Percentiles rank a stretch among this genome's conserved stretches.
phyloP scores from a whole-genome alignment of 1,140 invertebrate species.

The Drosophila nigrodunni region DNA sequence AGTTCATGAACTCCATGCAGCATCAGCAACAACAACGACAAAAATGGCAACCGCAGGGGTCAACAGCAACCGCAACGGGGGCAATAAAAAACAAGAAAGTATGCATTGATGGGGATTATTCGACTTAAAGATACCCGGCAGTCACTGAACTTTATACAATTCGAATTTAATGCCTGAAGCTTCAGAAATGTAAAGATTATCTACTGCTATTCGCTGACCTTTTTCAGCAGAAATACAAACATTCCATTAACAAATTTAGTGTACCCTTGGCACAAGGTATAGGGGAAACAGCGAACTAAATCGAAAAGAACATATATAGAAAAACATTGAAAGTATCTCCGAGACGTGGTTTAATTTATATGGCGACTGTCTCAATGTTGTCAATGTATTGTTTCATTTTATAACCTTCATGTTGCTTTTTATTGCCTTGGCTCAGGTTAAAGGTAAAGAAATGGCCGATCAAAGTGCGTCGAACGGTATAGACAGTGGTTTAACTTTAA shows the following conservation, averaged over 20 bases:
- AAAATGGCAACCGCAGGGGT: constrained; percentile 36
- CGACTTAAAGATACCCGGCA: too few species aligned
- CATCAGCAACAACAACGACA: constrained; percentile 29
- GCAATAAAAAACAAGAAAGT: constrained; percentile 18
- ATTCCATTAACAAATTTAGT: too few species aligned
- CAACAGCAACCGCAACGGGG: constrained; percentile 36
- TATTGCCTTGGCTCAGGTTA: neutral
- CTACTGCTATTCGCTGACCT: too few species aligned
- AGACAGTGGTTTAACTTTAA: neutral
- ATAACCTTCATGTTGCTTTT: constrained; percentile 18
- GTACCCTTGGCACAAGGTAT: too few species aligned
- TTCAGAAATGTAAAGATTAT: too few species aligned
- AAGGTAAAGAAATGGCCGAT: constrained; percentile 8
- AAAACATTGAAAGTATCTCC: neutral
- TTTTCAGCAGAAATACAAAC: neutral
- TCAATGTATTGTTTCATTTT: constrained; percentile 43
- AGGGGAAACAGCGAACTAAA: constrained; percentile 3
- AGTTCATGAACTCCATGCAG: constrained; percentile 70
- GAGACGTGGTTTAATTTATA: constrained; percentile 34
- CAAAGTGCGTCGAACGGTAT: neutral
- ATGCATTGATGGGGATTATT: too few species aligned
- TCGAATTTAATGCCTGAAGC: too few species aligned
- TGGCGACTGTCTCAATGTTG: constrained; percentile 30
- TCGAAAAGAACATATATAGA: constrained; percentile 13
- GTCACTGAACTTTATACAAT: too few species aligned